Evolutionary conservation across 2,888 invertebrate species (phyloP), one percentile per base, ranked within the genome.

Genomic region (Yponomeuta malinellus): DNA sequence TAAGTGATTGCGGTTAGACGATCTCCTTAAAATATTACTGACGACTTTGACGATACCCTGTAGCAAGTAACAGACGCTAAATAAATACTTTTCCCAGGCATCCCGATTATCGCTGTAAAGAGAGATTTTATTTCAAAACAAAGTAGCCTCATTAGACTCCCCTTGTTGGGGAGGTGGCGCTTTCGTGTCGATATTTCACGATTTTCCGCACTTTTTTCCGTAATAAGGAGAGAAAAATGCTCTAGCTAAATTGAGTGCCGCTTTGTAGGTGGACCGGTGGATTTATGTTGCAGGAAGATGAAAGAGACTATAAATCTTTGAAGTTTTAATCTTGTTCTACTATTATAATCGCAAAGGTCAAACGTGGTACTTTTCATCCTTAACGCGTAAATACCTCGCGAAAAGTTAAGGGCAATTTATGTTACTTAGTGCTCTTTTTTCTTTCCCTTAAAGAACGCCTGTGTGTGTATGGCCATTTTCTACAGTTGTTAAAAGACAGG

Each of bases 141-240:
- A 59, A 59, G 52, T 59, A 59, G 52, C 52, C 12, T 59, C 52
- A 59, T 59, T 59, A 59, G 52, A 59, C 52, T 6, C 43, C 43
- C 43, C 52, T 59, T 15, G 12, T 12, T 15, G 3, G 52, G 52
- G 5, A 59, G 52, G 52, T 59, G 52, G 52, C 52, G 15, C 52
- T 2, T 59, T 59, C 12, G 12, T 59, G 52, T 59, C 15, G 52
- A 59, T 59, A 59, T 59, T 59, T 59, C 52, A 59, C 52, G 15
- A 59, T 59, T 59, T 59, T 59, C 15, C 15, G 15, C 52, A 15
- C 52, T 15, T 59, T 59, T 59, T 15, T 43, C 52, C 15, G 12
- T 59, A 59, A 59, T 59, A 59, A 59, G 52, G 52, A 59, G 52
- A 59, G 52, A 59, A 59, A 59, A 59, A 59, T 59, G 12, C 52